Evolutionary conservation across 2,797 vertebrate genomes (phyloP).

Genomic region (Tenualosa thibaudeaui): DNA sequence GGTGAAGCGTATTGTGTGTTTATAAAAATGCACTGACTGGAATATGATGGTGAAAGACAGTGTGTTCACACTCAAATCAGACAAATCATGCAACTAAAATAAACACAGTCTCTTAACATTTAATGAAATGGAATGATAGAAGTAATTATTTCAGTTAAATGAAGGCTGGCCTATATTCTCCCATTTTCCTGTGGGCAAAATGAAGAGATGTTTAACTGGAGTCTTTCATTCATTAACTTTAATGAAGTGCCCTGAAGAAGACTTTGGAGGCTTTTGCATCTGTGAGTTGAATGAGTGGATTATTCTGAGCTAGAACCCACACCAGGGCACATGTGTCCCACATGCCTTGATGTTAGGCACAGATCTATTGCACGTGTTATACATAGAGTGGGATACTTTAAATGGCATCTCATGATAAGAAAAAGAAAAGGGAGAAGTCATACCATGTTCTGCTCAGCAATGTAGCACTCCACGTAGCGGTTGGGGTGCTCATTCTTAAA

Average conservation of each 20-base stretch:
- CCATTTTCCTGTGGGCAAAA: neutral
- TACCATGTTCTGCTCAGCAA: slow-evolving; percentile 97
- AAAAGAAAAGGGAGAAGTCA: neutral
- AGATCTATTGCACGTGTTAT: neutral
- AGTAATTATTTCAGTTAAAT: neutral
- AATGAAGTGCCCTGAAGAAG: neutral
- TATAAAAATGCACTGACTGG: neutral
- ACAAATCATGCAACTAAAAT: slow-evolving; percentile 60
- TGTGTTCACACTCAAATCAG: neutral
- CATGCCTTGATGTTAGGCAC: neutral
- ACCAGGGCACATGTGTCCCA: neutral
- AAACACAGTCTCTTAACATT: slow-evolving; percentile 64
- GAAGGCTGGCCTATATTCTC: neutral
- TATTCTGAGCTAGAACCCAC: neutral
- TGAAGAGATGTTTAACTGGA: neutral
- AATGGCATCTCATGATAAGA: neutral
- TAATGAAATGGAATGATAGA: neutral
- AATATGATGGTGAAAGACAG: neutral
- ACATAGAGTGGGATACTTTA: neutral
- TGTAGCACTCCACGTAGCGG: slow-evolving; percentile 93
- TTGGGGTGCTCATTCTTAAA: slow-evolving; percentile 93
- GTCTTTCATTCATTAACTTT: neutral
- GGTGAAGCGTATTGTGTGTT: neutral
- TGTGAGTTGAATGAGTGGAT: neutral
- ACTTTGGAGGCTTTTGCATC: no score